Evolutionary conservation across 2,888 invertebrate species (phyloP).

Genomic region (Metopia argyrocephala): DNA sequence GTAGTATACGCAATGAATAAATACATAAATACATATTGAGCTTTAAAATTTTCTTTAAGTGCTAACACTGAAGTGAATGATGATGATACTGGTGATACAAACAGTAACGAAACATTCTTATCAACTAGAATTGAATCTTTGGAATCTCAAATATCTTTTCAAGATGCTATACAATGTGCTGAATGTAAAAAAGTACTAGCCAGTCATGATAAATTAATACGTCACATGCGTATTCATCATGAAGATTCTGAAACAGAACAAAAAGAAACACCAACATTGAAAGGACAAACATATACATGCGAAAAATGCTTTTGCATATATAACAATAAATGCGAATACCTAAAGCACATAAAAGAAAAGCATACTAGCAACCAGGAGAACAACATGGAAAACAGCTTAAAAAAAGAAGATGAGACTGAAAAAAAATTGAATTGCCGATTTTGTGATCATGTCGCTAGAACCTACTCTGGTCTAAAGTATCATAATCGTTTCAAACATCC

Average conservation of each 20-base stretch:
- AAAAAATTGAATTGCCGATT: conserved; percentile 40
- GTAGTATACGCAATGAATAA: no score
- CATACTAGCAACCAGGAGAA: no score
- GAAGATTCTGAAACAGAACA: neutral
- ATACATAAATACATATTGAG: no score
- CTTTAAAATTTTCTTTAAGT: no score
- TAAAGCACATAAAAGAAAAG: conserved; percentile 35
- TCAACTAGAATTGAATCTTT: neutral
- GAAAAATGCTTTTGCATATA: conserved; percentile 28
- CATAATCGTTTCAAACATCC: conserved; percentile 52
- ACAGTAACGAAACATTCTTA: neutral
- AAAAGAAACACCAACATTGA: neutral
- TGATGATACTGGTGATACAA: neutral
- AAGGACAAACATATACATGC: neutral
- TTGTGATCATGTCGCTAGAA: conserved; percentile 49
- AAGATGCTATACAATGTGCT: neutral
- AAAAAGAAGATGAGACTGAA: conserved; percentile 4
- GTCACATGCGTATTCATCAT: conserved; percentile 42
- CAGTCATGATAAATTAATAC: conserved; percentile 22
- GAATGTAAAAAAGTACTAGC: conserved; percentile 23
- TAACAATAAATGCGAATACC: conserved; percentile 23
- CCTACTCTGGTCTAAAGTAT: conserved; percentile 40
- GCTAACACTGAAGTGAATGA: neutral
- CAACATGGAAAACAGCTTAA: no score
- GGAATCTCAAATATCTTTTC: neutral